Evolutionary conservation across 2,797 vertebrate genomes (phyloP), one percentile per base, ranked within the genome.

Genomic region (Macrochelys suwanniensis): DNA sequence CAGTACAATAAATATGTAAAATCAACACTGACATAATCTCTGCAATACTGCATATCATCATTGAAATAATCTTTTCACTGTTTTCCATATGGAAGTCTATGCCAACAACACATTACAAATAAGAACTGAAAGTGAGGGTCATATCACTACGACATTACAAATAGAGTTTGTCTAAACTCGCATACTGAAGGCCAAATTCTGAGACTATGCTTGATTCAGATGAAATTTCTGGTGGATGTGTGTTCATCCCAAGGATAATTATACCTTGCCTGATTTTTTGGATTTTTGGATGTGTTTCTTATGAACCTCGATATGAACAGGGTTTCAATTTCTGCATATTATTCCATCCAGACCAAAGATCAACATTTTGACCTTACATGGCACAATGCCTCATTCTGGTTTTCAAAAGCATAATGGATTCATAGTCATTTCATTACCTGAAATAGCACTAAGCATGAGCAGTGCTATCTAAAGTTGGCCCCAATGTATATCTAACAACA

Each of bases 1-100:
- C 57, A 96, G 11, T 37, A 65, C 65, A 93, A 95, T 93, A 94
- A 97, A 97, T 96, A 97, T 80, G 45, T 37, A 97, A 97, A 97
- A 80, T 89, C 94, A 96, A 85, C 65, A 88, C 57, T 92, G 83
- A 94, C 74, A 93, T 94, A 95, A 95, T 97, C 65, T 91, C 78
- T 88, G 92, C 78, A 94, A 50, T 91, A 90, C 68, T 95, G 65
- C 26, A 85, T 88, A 82, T 86, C 37, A 90, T 95, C 83, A 92
- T 23, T 65, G 2, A 83, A 96, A 97, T 92, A 89, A 91, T 59
- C 19, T 85, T 83, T 95, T 90, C 81, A 76, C 79, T 96, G n/a
- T 95, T 97, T 97, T 92, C 88, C 87, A 94, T 90, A 88, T 85
- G 92, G 78, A 88, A 65, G 50, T 77, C 5, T 83, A 74, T 91